Evolutionary conservation across 2,797 vertebrate genomes (phyloP), one percentile per base, ranked within the genome.

Genomic region (Adrianichthys oophorus): DNA sequence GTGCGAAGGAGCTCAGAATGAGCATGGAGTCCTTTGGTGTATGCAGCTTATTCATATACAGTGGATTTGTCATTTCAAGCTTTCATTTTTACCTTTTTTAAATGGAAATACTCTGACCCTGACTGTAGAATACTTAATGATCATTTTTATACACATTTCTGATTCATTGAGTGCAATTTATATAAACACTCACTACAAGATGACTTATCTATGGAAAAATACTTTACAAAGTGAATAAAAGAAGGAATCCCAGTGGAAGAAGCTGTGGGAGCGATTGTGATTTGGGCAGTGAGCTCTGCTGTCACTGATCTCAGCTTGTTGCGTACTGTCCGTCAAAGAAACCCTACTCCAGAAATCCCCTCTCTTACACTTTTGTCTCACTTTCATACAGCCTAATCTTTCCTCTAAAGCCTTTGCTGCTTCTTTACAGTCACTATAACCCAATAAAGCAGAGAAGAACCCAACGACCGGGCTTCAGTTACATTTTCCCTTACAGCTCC

Each of bases 261-360:
- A 43, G 46, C 48, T 61, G 56, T 54, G 32, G 46, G 73, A 84
- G 73, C 76, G 29, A 76, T 77, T 80, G 76, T 78, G 59, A 64
- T 63, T 53, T 75, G 71, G 21, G 45, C 19, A 47, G 19, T 47
- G 45, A 47, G 78, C 67, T 56, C 62, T 77, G 56, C 90, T 90
- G 94, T 95, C 94, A 87, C 83, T 96, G 93, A 94, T 95, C 89
- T 88, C 78, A 89, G 91, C 91, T 92, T 76, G 71, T 86, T 89
- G 86, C 85, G 78, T 54, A 92, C 93, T 91, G 94, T 86, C 92
- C 86, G 90, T 96, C 93, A 86, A 83, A 91, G 90, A 76, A 90
- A 92, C 90, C 88, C 82, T 86, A 84, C 74, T 79, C 86, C 32
- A 45, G 64, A 63, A 69, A 76, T 68, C 78, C 76, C 76, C 80